Base-by-base conservation (phyloP, 2,797 vertebrate species). In the Dendrocincla fuliginosa region DNA sequence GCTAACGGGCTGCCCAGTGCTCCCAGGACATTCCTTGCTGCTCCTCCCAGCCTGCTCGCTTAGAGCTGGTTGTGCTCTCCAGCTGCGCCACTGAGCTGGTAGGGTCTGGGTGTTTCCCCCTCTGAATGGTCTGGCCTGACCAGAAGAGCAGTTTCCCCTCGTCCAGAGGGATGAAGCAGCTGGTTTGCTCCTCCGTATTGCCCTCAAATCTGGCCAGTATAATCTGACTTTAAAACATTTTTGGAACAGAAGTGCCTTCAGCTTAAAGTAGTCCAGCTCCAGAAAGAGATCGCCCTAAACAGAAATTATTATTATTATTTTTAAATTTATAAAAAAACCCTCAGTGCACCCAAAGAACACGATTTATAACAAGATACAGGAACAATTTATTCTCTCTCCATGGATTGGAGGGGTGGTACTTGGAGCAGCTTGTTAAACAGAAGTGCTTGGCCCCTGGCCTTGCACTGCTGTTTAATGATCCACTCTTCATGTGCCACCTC, bases 351-450 rank as follows among this genome's bases (percentile, higher is more conserved):
- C 74, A 87, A 96, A 97, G 91, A 97, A 95, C 53, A 56, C 14
- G 37, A 93, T 97, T 97, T 95, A 94, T 94, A 97, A 96, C 95
- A 97, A 96, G 96, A 95, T 93, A 93, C 78, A 73, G 89, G 86
- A 96, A 93, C 96, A 97, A 98, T 98, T 98, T 98, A 96, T 97
- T 97, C 97, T 95, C 91, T 96, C 96, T 98, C 95, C 37, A 1
- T 95, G 95, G 97, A 98, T 98, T 97, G 97, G 97, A 97, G 97
- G 98, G 97, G 97, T 97, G 98, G 97, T 97, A 96, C 97, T 98
- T 97, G 96, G 98, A 97, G 95, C 97, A 97, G 98, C 98, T 98
- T 98, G 97, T 98, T 98, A 98, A 98, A 98, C 97, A 98, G 97
- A 97, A 98, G 98, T 97, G 98, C 97, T 97, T 98, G 98, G 97